Conservation (phyloP, 2,797 vertebrate genomes). For the Clarias laeviceps region DNA sequence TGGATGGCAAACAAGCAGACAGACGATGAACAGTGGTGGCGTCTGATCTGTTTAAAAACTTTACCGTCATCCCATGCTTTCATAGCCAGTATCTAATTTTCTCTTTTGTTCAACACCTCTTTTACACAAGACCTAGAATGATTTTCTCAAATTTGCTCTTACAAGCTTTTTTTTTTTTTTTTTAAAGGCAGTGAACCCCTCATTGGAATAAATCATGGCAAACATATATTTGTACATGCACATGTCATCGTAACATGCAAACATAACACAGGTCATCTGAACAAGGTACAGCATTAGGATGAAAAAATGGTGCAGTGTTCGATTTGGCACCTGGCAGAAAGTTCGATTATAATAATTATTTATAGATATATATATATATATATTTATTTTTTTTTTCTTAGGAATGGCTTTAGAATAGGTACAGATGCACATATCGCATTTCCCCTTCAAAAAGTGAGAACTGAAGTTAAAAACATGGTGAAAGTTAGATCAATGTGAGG, state of each 20-base stretch:
- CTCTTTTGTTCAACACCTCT: slow-evolving; percentile 65
- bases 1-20: slow-evolving; percentile 87
- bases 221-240: slow-evolving; percentile 80
- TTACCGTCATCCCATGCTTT: slow-evolving; percentile 26
- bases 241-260: slow-evolving; percentile 89
- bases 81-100: slow-evolving; percentile 42
- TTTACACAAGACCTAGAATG: slow-evolving; percentile 36
- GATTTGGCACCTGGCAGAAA: slow-evolving; percentile 74
- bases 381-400: neutral
- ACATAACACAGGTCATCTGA: slow-evolving; percentile 82
- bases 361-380: neutral
- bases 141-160: slow-evolving; percentile 19
- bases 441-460: slow-evolving; percentile 50
- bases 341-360: slow-evolving; percentile 9
- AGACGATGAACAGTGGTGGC: slow-evolving; percentile 80
- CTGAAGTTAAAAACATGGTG: slow-evolving; percentile 40
- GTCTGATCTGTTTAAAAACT: slow-evolving; percentile 26
- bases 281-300: slow-evolving; percentile 73
- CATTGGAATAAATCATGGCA: slow-evolving; percentile 72
- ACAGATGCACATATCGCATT: slow-evolving; percentile 40
- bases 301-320: slow-evolving; percentile 71
- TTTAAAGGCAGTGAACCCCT: slow-evolving; percentile 75
- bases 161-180: neutral
- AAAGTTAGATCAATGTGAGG: slow-evolving; percentile 45
- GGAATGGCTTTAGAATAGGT: slow-evolving; percentile 37